Evolutionary conservation across 2,888 invertebrate genomes (phyloP), one percentile per base, ranked within the genome.

Genomic region (Phaedon cochleariae): DNA sequence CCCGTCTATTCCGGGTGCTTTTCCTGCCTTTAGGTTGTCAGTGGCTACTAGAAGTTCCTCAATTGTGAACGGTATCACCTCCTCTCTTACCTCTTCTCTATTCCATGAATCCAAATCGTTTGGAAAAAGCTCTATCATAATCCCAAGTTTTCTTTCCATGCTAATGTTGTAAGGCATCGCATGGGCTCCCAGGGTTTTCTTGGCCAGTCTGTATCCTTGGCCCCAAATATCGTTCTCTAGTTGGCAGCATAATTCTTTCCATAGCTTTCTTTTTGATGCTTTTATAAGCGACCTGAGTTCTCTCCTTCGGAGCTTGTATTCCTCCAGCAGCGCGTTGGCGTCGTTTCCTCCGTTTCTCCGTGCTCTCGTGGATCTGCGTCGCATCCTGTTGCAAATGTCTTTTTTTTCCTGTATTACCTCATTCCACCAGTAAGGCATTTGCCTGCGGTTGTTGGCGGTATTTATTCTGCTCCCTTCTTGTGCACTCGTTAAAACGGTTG

Each of bases 1-100:
- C 2, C 57, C 57, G 20, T 67, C 68, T 17, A 55, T 51, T 9
- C 68, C 65, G 2, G 62, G 48, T 17, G 65, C 58, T 48, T 54
- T 65, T 52, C 58, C 58, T 10, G 22, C 1, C 22, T 68, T 62
- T 9, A 65, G 26, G 2, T 31, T 21, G 1, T n/a, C 26, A 10
- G 10, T 12, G 10, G 64, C 68, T 17, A 12, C 10, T 10, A 18
- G 4, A 12, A 68, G 20, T 59, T 65, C 65, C 15, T 55, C 48
- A 20, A 59, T n/a, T 22, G 41, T 54, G 18, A 54, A 54, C 1
- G 15, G 18, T 9, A 2, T 5, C 12, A 10, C 53, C 18, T 29
- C 12, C 29, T 26, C 31, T 12, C 3, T 53, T 17, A 5, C 5
- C 15, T 46, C 15, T 12, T 17, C n/a, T 53, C 45, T 46, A 18